Evolutionary conservation across 2,797 vertebrate genomes (phyloP).

Genomic region (Cynodonichthys magdalenae): DNA sequence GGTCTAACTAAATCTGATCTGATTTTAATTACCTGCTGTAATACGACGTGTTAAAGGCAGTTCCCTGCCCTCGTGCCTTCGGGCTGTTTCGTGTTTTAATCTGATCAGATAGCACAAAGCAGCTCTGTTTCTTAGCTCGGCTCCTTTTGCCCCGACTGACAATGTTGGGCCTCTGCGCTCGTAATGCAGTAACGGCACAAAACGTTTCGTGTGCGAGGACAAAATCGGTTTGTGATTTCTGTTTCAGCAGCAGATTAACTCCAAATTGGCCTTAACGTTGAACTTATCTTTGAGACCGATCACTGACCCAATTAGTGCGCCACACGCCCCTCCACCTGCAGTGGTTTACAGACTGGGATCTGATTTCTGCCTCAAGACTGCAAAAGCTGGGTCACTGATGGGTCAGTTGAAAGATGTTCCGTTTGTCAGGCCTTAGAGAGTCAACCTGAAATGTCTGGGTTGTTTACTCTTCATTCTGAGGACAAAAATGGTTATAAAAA

Average conservation of each 20-base stretch:
- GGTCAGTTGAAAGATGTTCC: constrained; percentile 19
- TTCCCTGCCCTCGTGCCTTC: constrained; percentile 35
- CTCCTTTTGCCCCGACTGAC: constrained; percentile 10
- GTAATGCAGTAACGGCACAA: constrained; percentile 22
- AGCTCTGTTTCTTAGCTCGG: constrained; percentile 41
- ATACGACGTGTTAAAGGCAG: constrained; percentile 36
- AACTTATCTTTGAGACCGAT: constrained; percentile 36
- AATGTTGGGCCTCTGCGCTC: constrained; percentile 15
- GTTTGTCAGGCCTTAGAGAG: neutral
- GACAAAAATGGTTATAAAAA: neutral
- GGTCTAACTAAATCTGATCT: constrained; percentile 39
- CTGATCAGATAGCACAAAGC: constrained; percentile 46
- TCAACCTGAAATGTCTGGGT: neutral
- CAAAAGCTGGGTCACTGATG: constrained; percentile 20
- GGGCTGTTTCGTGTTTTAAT: constrained; percentile 50
- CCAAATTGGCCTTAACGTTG: constrained; percentile 26
- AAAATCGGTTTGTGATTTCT: constrained; percentile 30
- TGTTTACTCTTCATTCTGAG: neutral
- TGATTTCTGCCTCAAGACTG: constrained; percentile 30
- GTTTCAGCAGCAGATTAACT: constrained; percentile 32
- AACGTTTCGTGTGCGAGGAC: constrained; percentile 23
- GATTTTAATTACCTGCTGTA: constrained; percentile 54
- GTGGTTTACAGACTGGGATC: constrained; percentile 13
- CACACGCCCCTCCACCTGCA: constrained; percentile 21
- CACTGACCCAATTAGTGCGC: constrained; percentile 25